Percentiles rank a stretch among this genome's conserved stretches.
These are phyloP conservation scores for Caenorhabditis sp. DNA, from an alignment of 2,888 invertebrate genomes.

Conservation along the genomic window DNA sequence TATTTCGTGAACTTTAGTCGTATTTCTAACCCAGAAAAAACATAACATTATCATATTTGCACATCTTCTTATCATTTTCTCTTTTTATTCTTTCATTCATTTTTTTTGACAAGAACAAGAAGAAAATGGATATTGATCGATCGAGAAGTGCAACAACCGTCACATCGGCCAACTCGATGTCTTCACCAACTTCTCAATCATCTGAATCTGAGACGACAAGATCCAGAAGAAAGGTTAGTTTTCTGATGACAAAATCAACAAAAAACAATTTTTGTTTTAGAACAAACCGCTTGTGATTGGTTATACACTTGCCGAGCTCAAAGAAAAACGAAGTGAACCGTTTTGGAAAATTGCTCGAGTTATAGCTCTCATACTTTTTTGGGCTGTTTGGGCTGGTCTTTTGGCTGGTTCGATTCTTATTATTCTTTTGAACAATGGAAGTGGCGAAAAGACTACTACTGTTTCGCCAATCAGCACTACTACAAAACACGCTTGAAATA, in stretches of 20 bases:
- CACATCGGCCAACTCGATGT: slow-evolving; percentile 4
- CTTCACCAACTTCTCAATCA: slow-evolving; percentile 4
- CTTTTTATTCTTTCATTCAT: background rate
- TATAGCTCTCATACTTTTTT: slow-evolving; percentile 31
- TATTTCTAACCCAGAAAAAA: background rate
- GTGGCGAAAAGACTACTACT: slow-evolving; percentile 32
- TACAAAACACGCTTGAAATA: background rate
- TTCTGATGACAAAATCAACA: too few relatives aligned
- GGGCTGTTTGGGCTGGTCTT: slow-evolving; percentile 45
- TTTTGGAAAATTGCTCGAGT: slow-evolving; percentile 16
- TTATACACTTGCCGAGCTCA: slow-evolving; percentile 22
- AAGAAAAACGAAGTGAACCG: slow-evolving; percentile 26
- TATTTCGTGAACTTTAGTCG: background rate
- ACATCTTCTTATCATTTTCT: slow-evolving; percentile 20
- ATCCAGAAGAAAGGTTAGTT: slow-evolving; percentile 14
- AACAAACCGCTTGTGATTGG: slow-evolving; percentile 14
- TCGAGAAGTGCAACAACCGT: background rate
- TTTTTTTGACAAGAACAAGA: background rate
- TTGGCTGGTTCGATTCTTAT: slow-evolving; percentile 46
- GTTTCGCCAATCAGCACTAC: background rate
- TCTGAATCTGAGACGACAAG: slow-evolving; percentile 5
- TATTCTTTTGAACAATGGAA: slow-evolving; percentile 44
- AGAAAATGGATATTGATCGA: too few relatives aligned
- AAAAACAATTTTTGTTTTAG: too few relatives aligned
- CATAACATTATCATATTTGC: slow-evolving; percentile 14